Percentiles rank a stretch among this genome's conserved stretches.
Evolutionary conservation across 2,113 vertebrate species (phyloP).

Genomic region (Holacanthus passer): DNA sequence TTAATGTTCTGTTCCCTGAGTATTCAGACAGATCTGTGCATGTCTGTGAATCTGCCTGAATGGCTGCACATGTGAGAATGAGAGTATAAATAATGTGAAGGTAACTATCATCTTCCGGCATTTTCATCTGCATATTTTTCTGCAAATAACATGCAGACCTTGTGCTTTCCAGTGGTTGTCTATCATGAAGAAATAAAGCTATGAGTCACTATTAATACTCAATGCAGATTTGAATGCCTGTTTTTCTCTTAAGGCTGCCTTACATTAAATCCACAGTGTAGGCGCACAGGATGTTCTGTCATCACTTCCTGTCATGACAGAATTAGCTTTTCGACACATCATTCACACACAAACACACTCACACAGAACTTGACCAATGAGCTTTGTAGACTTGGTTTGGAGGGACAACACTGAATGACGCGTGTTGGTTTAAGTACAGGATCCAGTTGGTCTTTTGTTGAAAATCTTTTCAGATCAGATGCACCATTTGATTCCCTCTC

Average conservation of each 20-base stretch:
- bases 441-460: neutral
- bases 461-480: slow-evolving; percentile 19
- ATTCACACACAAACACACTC: neutral
- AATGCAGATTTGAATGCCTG: neutral
- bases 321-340: slow-evolving; percentile 23
- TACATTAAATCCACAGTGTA: slow-evolving; percentile 4
- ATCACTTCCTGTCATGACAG: slow-evolving; percentile 48
- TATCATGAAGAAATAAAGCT: neutral
- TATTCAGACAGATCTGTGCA: slow-evolving; percentile 36
- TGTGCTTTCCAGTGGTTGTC: neutral
- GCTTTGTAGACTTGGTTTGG: slow-evolving; percentile 19
- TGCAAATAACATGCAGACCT: neutral
- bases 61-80: neutral
- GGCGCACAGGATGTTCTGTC: slow-evolving; percentile 42
- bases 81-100: neutral
- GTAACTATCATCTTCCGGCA: neutral
- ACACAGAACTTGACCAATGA: neutral
- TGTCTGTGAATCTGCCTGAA: slow-evolving; percentile 20
- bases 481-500: neutral
- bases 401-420: slow-evolving; percentile 29
- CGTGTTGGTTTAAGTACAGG: slow-evolving; percentile 9
- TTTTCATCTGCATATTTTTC: slow-evolving; percentile 7
- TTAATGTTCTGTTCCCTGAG: slow-evolving; percentile 5
- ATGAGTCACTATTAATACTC: neutral
- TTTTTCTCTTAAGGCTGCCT: slow-evolving; percentile 23